Evolutionary conservation across 2,888 invertebrate genomes (phyloP).

Genomic region (Anaspis maculata): DNA sequence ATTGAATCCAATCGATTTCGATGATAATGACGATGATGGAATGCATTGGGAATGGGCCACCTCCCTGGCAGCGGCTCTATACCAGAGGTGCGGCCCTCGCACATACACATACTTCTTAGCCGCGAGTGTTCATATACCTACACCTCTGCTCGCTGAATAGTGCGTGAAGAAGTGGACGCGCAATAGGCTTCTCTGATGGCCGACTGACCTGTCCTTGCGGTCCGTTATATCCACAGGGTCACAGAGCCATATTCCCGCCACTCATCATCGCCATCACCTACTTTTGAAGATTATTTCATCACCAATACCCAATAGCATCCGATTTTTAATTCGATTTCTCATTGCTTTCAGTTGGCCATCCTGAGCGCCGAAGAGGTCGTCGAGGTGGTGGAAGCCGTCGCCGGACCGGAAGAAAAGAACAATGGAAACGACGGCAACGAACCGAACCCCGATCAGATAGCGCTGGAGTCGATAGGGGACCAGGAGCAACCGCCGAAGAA

Average conservation of each 20-base stretch:
- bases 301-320: too few relatives aligned
- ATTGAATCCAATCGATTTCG: too few relatives aligned
- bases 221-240: slow-evolving; percentile 35
- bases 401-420: slow-evolving; percentile 48
- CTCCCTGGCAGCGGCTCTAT: too few relatives aligned
- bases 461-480: slow-evolving; percentile 59
- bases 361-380: slow-evolving; percentile 52
- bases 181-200: slow-evolving; percentile 31
- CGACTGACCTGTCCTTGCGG: slow-evolving; percentile 38
- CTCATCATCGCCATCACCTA: slow-evolving; percentile 5
- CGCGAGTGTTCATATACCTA: too few relatives aligned
- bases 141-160: too few relatives aligned
- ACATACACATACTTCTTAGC: too few relatives aligned
- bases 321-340: too few relatives aligned
- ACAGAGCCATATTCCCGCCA: slow-evolving; percentile 13
- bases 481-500: slow-evolving; percentile 48
- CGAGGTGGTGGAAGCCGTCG: slow-evolving; percentile 56
- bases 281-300: background rate
- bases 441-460: slow-evolving; percentile 57
- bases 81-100: slow-evolving; percentile 18
- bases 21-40: too few relatives aligned
- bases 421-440: slow-evolving; percentile 53
- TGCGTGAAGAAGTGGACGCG: slow-evolving; percentile 20
- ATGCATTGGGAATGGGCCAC: background rate
- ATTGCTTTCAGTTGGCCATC: slow-evolving; percentile 31